These are phyloP conservation scores for Cryptocheilus praepositus DNA, from an alignment of 2,888 invertebrate genomes.

Conservation along the genomic window DNA sequence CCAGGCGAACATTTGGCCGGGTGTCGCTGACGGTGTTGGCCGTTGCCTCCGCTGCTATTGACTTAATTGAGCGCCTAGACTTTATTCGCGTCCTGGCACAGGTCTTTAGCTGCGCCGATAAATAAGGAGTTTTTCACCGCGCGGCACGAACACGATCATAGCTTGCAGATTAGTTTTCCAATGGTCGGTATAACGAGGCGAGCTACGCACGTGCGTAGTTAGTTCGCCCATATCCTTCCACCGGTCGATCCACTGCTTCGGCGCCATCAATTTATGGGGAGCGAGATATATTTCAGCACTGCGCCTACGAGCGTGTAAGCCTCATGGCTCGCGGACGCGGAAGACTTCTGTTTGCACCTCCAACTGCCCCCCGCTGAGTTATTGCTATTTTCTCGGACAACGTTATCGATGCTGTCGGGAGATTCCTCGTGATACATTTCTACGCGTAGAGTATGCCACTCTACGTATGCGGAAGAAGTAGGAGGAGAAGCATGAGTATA, in stretches of 20 bases:
- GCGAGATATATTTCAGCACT: slow-evolving; percentile 63
- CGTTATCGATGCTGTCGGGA: slow-evolving; percentile 1
- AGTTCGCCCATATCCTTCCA: background rate
- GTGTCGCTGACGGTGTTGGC: too few relatives aligned
- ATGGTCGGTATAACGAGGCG: background rate
- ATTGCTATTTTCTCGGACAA: background rate
- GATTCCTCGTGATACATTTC: background rate
- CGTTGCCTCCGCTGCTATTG: too few relatives aligned
- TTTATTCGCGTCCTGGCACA: too few relatives aligned
- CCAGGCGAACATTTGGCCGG: too few relatives aligned
- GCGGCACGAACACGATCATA: too few relatives aligned
- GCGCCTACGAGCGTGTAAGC: slow-evolving; percentile 34
- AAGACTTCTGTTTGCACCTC: slow-evolving; percentile 6
- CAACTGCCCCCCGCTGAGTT: background rate
- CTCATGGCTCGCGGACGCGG: slow-evolving; percentile 3
- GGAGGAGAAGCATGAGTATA: too few relatives aligned
- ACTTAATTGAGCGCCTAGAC: too few relatives aligned
- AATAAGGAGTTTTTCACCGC: too few relatives aligned
- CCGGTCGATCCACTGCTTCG: slow-evolving; percentile 39
- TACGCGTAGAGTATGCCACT: background rate
- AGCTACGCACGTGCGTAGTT: slow-evolving; percentile 4
- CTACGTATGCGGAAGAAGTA: background rate
- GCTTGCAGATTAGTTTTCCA: too few relatives aligned
- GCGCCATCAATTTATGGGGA: slow-evolving; percentile 59
- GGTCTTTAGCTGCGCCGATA: too few relatives aligned